Evolutionary conservation across 1,140 invertebrate species (phyloP), one percentile per base, ranked within the genome.

Genomic region (Philopotamus ludificatus): DNA sequence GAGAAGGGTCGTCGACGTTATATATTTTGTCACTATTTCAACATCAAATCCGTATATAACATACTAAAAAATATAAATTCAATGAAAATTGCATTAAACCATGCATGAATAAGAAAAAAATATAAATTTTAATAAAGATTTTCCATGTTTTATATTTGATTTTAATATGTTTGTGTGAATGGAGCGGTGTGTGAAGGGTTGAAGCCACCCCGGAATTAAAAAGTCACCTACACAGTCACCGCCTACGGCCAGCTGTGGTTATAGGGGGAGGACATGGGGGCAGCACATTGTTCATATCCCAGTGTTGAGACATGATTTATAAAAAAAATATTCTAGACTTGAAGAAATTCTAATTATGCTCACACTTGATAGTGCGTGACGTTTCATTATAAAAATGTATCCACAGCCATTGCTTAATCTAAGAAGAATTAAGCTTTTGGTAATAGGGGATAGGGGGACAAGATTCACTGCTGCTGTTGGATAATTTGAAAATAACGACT

Each of bases 401-500:
- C n/a, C n/a, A n/a, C n/a, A n/a, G n/a, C n/a, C n/a, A n/a, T n/a
- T n/a, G n/a, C n/a, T n/a, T n/a, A n/a, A n/a, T n/a, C n/a, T n/a
- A n/a, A n/a, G n/a, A n/a, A n/a, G n/a, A n/a, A n/a, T n/a, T n/a
- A n/a, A n/a, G n/a, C n/a, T n/a, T n/a, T n/a, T n/a, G n/a, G n/a
- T n/a, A 34, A 34, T 7, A 34, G 28, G 28, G 28, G 12, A 34
- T 34, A 34, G 28, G 28, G 4, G 28, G 12, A 12, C n/a, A n/a
- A 21, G 18, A 7, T 4, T 3, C 49, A 22, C 26, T 25, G 25
- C 51, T n/a, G 26, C 25, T 12, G 20, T 25, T 15, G 41, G 50
- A 69, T 69, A 69, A 69, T 69, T 65, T 57, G 50, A 65, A 69
- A 69, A 62, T 69, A 69, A 69, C 57, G 59, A 50, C 44, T 28